Base-by-base conservation (phyloP, 2,888 invertebrate species). In the Sinopyrophorus schimmeli region DNA sequence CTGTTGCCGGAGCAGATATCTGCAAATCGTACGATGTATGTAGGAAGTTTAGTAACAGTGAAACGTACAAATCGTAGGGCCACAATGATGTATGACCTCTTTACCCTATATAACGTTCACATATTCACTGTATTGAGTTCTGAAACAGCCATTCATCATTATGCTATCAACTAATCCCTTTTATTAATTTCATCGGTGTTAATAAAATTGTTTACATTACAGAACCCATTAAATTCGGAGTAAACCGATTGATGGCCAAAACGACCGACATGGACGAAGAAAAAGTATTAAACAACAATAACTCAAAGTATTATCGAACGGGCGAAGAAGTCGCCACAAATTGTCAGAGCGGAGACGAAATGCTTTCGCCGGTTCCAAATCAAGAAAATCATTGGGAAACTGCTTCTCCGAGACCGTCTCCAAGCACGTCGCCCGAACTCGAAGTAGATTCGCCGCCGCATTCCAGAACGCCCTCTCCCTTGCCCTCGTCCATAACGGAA, bases 191-290 rank as follows among this genome's bases (percentile, higher is more conserved):
- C 40, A 39, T 14, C 9, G 26, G 16, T 26, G 26, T 31, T 47
- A 47, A 47, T 42, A 37, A 41, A 47, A 20, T 28, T 38, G 17
- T 43, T 43, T 43, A 23, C 30, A 55, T 80, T 80, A 2, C 83
- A 90, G 91, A 89, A 66, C 84, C 86, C 69, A 83, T 91, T 65
- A 89, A 90, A 65, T 92, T 91, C 65, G 89, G 91, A 49, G 86
- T 92, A 64, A 89, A 83, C 71, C 84, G 91, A 50, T 75, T 92
- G 60, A 87, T 92, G 18, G 80, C 80, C 10, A 79, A 81, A 59
- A 81, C 81, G 24, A 76, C 77, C 17, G 77, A 76, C 47, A 80
- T 80, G 15, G 84, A 84, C 38, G 83, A 84, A 54, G 79, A 79
- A 55, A 79, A 79, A 61, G 66, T 67, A 42, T 69, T 73, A 61